A percentile compares a stretch with the other conserved stretches of the same genome.
Conservation (phyloP, 2,113 vertebrate species). For the Jacana jacana region DNA sequence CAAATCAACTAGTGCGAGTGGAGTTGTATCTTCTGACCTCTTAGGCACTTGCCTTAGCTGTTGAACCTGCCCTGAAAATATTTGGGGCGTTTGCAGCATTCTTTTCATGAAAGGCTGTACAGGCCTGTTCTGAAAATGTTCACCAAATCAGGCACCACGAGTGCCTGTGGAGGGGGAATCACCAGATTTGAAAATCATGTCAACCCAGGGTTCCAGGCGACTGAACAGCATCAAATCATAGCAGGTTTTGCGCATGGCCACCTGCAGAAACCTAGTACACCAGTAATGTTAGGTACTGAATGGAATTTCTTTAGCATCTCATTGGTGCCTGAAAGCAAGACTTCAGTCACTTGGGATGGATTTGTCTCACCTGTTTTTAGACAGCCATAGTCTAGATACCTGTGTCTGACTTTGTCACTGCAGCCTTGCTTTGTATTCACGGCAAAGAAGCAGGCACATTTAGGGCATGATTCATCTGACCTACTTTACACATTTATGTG, state of each 20-base stretch:
- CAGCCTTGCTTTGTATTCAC: not conserved
- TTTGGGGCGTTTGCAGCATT: not conserved
- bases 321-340: not conserved
- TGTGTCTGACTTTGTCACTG: not conserved
- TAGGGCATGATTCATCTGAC: slow-evolving; percentile 7
- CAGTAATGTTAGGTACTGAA: not conserved
- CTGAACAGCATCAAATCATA: not conserved
- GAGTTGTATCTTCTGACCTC: not conserved
- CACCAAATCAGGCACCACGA: not conserved
- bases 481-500: not conserved
- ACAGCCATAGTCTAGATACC: not conserved
- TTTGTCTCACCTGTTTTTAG: not conserved
- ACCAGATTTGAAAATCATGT: not conserved
- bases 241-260: not conserved
- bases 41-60: not conserved
- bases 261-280: not conserved
- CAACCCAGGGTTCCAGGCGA: not conserved
- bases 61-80: not conserved
- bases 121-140: not conserved
- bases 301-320: not conserved
- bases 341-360: not conserved
- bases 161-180: not conserved
- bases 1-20: not conserved
- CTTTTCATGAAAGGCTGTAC: not conserved
- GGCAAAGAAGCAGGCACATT: not conserved